Conservation (phyloP, 2,113 vertebrate species). For the Albula glossodonta region DNA sequence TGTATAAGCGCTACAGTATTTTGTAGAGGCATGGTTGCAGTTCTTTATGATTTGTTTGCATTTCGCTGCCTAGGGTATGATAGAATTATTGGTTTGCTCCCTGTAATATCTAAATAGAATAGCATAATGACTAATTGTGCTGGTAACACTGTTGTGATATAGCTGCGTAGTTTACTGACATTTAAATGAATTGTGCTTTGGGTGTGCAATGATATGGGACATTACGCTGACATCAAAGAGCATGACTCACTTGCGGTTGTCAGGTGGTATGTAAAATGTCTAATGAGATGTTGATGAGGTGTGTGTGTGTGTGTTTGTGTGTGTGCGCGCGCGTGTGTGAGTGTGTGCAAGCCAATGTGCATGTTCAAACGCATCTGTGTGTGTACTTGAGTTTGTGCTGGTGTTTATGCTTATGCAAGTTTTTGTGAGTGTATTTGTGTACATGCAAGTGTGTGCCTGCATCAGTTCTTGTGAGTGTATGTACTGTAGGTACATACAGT, state of each 20-base stretch:
- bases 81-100: not conserved
- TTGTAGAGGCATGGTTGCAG: not conserved
- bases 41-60: not conserved
- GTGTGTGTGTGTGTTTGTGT: too few species aligned
- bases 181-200: not conserved
- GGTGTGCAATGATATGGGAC: not conserved
- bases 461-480: too few species aligned
- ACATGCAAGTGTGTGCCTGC: too few species aligned
- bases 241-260: not conserved
- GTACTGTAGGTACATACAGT: too few species aligned
- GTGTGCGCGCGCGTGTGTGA: too few species aligned
- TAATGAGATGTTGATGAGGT: not conserved
- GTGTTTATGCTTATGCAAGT: too few species aligned
- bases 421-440: too few species aligned
- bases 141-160: not conserved
- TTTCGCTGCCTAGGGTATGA: not conserved
- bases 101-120: not conserved
- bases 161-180: too few species aligned
- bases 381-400: too few species aligned
- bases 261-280: not conserved
- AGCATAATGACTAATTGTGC: not conserved
- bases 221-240: constrained; percentile 10
- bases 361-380: too few species aligned
- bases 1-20: not conserved
- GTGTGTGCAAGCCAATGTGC: not conserved